Conservation (phyloP, 2,888 invertebrate genomes). For the Mythimna lalbum region DNA sequence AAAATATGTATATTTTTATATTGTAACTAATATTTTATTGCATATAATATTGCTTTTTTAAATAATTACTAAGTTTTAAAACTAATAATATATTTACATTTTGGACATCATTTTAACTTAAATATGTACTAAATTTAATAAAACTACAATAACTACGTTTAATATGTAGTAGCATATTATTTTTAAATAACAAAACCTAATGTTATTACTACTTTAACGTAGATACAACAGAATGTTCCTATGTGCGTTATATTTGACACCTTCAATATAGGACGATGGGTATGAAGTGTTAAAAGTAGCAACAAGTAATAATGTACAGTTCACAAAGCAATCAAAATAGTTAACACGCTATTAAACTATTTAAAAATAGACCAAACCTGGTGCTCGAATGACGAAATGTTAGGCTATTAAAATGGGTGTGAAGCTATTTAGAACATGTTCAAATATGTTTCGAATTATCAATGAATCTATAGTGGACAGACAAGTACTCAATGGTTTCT, state of each 20-base stretch:
- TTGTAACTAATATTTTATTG: conserved; percentile 46
- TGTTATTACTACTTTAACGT: conserved; percentile 39
- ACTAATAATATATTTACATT: conserved; percentile 37
- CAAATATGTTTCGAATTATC: conserved; percentile 37
- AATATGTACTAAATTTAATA: conserved; percentile 4
- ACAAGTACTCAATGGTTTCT: background rate
- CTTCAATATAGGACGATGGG: conserved; percentile 67
- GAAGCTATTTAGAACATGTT: conserved; percentile 24
- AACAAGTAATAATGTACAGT: conserved; percentile 77
- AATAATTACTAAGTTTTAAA: conserved; percentile 8
- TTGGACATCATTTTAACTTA: conserved; percentile 24
- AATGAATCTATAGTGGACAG: conserved; percentile 22
- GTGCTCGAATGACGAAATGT: conserved; percentile 42
- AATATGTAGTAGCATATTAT: conserved; percentile 39
- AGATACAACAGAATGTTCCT: conserved; percentile 42
- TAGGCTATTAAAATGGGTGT: conserved; percentile 13
- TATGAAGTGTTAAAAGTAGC: conserved; percentile 78
- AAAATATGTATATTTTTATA: conserved; percentile 16
- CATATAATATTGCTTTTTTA: conserved; percentile 52
- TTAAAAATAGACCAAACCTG: conserved; percentile 58
- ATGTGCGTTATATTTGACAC: conserved; percentile 65
- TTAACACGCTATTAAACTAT: conserved; percentile 71
- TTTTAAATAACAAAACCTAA: conserved; percentile 36
- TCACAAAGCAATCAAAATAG: conserved; percentile 79
- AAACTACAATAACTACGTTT: conserved; percentile 23